Evolutionary conservation across 2,888 invertebrate species (phyloP), one percentile per base, ranked within the genome.

Genomic region (Cataglyphis rosenhaueri): DNA sequence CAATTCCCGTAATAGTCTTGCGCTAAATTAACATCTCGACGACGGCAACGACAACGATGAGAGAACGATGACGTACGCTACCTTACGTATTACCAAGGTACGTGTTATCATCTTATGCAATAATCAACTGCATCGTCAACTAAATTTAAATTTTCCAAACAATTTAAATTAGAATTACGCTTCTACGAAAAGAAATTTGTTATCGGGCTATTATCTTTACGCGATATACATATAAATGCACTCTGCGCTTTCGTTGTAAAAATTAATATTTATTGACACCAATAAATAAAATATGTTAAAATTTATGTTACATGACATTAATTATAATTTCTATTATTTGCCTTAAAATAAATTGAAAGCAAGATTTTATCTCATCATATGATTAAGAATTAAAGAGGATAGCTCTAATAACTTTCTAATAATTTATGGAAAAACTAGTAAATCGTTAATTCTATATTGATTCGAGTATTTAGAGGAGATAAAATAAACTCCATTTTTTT

Each of bases 1-100:
- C 82, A 61, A 84, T 65, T 61, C 61, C 62, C 25, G 52, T 66
- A 81, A 74, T 62, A 66, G 68, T 70, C 73, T 66, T 66, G 81
- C 44, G 32, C 73, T 52, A 84, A 84, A 84, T 84, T 84, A 84
- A 84, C 62, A 52, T 84, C 68, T 66, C 68, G 21, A 48, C 59
- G 29, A 68, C 68, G 57, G 41, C 52, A 18, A 55, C 48, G 59
- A 32, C 32, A n/a, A 38, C 12, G 41, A 38, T 6, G 32, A n/a
- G 59, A 29, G 15, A 38, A 55, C 48, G 9, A 52, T 38, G 25
- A 41, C 41, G 41, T 15, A 35, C 35, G 18, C 25, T 65, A 57
- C 41, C 29, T 41, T 78, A 66, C 3, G 9, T 41, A 29, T 18
- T 25, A 8, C 38, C 12, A 18, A 75, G 35, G 52, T 41, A n/a